Evolutionary conservation across 1,140 invertebrate species (phyloP).

Genomic region (Eubasilissa regina): DNA sequence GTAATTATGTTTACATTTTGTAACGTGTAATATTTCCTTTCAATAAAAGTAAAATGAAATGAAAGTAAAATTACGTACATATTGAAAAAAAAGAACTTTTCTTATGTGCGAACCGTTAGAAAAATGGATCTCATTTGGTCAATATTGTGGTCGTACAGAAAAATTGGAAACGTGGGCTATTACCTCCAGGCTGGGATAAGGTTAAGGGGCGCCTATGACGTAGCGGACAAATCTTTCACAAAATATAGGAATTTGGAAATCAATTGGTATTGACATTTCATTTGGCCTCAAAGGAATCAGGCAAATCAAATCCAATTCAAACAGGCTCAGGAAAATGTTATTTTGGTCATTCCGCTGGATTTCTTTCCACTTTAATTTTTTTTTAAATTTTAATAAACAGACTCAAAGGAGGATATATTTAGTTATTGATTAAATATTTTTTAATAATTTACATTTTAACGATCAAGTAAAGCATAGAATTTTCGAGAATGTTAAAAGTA

Average conservation of each 20-base stretch:
- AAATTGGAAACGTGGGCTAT: constrained; percentile 40
- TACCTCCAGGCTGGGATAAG: constrained; percentile 26
- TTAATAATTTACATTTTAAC: too few species aligned
- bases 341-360: background rate
- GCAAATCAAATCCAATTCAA: background rate
- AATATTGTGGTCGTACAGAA: constrained; percentile 31
- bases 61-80: background rate
- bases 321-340: background rate
- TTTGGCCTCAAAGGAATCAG: background rate
- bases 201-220: background rate
- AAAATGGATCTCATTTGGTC: constrained; percentile 17
- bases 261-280: constrained; percentile 29
- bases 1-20: too few species aligned
- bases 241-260: background rate
- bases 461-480: too few species aligned
- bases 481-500: too few species aligned
- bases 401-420: too few species aligned
- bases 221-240: background rate
- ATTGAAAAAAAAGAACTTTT: constrained; percentile 23
- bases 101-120: constrained; percentile 2
- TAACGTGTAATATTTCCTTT: background rate
- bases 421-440: too few species aligned
- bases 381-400: too few species aligned
- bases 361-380: too few species aligned
- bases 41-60: background rate